Percentiles rank a stretch among this genome's conserved stretches.
These are phyloP conservation scores for Oligia fasciuncula DNA, from an alignment of 2,888 invertebrate species.

Conservation along the genomic window DNA sequence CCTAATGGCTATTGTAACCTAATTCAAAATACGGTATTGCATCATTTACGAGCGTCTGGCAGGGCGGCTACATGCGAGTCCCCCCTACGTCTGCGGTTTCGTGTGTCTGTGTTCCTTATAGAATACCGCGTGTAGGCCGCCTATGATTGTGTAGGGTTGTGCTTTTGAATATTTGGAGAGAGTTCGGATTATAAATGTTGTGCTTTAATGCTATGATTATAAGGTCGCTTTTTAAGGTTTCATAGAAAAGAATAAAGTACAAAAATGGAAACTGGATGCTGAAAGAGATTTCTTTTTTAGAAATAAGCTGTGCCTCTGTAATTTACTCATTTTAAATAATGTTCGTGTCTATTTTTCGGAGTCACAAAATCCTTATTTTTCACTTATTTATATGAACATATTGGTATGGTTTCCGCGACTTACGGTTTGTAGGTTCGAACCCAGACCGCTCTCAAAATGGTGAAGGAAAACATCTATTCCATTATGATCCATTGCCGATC, in stretches of 20 bases:
- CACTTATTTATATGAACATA: no score
- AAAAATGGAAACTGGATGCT: background rate
- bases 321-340: background rate
- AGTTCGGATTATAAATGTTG: background rate
- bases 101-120: slow-evolving; percentile 28
- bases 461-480: no score
- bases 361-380: no score
- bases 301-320: background rate
- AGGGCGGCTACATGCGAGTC: slow-evolving; percentile 21
- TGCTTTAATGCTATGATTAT: background rate
- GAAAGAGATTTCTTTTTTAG: no score
- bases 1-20: slow-evolving; percentile 18
- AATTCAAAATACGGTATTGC: slow-evolving; percentile 12
- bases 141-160: slow-evolving; percentile 16
- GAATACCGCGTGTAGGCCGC: slow-evolving; percentile 19
- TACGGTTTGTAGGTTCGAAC: no score
- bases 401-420: no score
- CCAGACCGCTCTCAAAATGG: no score
- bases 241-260: background rate
- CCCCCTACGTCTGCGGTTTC: slow-evolving; percentile 63
- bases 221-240: background rate
- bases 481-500: no score
- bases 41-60: slow-evolving; percentile 46
- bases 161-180: background rate
- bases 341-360: no score